Evolutionary conservation across 2,888 invertebrate species (phyloP), one percentile per base, ranked within the genome.

Genomic region (Metacarcinus magister): DNA sequence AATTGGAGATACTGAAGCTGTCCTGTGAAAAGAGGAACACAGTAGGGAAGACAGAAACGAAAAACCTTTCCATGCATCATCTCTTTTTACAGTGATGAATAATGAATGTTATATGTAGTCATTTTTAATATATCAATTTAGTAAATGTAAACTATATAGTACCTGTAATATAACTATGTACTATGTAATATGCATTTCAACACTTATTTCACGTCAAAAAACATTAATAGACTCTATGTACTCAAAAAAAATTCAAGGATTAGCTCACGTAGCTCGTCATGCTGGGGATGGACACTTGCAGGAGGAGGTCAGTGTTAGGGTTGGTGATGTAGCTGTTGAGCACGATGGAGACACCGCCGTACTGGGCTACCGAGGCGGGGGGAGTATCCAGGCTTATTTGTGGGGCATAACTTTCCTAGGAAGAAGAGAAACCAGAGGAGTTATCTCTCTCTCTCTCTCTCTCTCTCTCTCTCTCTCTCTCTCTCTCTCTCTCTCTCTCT

Each of bases 1-100:
- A 13, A 19, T 96, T 90, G 0, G 95, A 75, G 39, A 96, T 95
- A 54, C 89, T 95, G 96, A 96, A 96, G 44, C 48, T 13, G 82
- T 96, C 95, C 96, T 96, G 90, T 4, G n/a, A 23, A 67, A 67
- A n/a, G 19, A 67, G 60, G 4, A 67, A 19, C 19, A 19, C 16
- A 19, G 23, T 67, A 48, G 48, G 10, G 60, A 67, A 67, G n/a
- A 67, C 23, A 67, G 67, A 67, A 54, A 19, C 13, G 54, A 13
- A 54, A 54, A 54, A 19, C 10, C 13, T 54, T 19, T 19, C 19
- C 2, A 54, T 54, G 16, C 16, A 0, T 54, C 54, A 7, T 54
- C 13, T 54, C 54, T 54, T 39, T 39, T 39, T 54, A 13, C 54
- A 54, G 2, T 54, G 54, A 54, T 54, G 54, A 54, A 54, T 54